These are phyloP conservation scores for Tupaia tana DNA, from an alignment of 2,113 vertebrate genomes.

Conservation along the genomic window DNA sequence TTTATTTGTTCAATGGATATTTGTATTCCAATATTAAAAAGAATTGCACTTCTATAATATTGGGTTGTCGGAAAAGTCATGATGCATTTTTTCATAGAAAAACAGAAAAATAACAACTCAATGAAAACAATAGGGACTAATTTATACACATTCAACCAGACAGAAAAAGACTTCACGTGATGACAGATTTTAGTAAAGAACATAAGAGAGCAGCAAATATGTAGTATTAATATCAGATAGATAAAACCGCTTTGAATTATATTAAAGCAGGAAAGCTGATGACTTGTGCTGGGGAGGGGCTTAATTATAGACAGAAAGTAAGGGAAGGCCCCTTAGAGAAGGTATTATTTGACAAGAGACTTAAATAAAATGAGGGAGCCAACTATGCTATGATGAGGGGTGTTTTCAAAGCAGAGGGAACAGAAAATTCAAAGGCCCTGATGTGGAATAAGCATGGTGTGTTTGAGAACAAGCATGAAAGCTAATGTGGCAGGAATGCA, in stretches of 20 bases:
- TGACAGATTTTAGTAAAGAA: neutral
- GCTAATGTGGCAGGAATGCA: neutral
- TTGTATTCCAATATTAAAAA: neutral
- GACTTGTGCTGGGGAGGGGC: neutral
- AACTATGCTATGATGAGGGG: neutral
- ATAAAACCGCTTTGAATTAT: neutral
- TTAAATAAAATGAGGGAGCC: neutral
- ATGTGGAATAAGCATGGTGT: neutral
- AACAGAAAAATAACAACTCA: too few species aligned
- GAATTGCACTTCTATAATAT: too few species aligned
- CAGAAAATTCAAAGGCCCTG: neutral
- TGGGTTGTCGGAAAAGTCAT: too few species aligned
- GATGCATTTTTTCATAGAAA: too few species aligned
- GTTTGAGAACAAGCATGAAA: neutral
- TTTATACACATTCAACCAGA: slow-evolving; percentile 1
- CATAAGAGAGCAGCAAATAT: neutral
- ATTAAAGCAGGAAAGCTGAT: neutral
- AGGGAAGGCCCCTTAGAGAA: neutral
- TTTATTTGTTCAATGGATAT: neutral
- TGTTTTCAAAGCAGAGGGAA: neutral
- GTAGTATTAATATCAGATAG: neutral
- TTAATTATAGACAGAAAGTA: neutral
- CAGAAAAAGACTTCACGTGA: neutral
- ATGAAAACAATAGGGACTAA: neutral
- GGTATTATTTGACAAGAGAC: neutral